phyloP scores from a whole-genome alignment of 2,113 vertebrate genomes.

The Alexandromys fortis region DNA sequence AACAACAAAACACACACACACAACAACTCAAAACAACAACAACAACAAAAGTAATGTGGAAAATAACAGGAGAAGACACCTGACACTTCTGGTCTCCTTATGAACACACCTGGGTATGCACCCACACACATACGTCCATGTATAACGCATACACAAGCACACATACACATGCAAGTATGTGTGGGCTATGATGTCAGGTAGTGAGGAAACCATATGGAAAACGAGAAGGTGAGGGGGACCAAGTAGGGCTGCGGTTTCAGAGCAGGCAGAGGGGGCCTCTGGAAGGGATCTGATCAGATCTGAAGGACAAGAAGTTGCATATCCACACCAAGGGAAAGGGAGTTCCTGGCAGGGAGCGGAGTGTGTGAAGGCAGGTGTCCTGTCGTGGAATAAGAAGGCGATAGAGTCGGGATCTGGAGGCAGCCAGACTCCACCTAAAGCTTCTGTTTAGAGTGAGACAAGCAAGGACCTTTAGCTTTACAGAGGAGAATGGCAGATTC shows the following conservation, averaged over 20 bases:
- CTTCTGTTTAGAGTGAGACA: not conserved
- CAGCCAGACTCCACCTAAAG: fast-evolving
- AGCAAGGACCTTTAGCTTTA: fast-evolving
- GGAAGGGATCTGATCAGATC: not conserved
- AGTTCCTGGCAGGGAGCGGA: not conserved
- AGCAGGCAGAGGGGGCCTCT: not conserved
- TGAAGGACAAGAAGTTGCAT: not conserved
- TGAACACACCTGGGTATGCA: not conserved
- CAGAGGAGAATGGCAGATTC: not conserved
- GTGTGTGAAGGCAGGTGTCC: not conserved
- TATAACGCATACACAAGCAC: not conserved
- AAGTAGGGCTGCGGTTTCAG: not conserved
- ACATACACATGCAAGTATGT: not conserved
- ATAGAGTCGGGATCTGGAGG: not conserved
- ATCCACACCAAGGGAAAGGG: not conserved
- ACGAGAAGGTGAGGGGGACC: no score
- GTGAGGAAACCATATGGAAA: not conserved
- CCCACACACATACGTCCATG: not conserved
- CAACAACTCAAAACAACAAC: no score
- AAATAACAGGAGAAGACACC: no score
- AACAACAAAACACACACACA: no score
- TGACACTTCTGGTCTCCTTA: not conserved
- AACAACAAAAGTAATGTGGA: not conserved
- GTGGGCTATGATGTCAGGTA: no score
- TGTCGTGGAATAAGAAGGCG: not conserved